Evolutionary conservation across 1,140 invertebrate species (phyloP).

Genomic region (Drosophila dunni): DNA sequence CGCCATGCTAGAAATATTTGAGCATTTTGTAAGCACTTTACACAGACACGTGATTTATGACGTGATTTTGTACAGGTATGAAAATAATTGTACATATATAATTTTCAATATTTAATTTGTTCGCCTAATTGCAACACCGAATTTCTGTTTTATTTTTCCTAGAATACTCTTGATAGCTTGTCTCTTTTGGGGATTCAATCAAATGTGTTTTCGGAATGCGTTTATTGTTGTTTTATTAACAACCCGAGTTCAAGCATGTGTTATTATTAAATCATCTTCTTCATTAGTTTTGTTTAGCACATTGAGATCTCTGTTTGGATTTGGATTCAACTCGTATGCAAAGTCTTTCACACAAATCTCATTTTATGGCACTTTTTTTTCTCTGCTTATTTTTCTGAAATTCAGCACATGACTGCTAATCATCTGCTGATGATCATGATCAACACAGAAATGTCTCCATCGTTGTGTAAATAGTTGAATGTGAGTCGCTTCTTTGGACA

Average conservation of each 20-base stretch:
- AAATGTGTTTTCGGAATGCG: background rate
- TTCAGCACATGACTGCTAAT: conserved; percentile 47
- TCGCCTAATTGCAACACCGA: too few species aligned
- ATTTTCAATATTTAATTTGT: background rate
- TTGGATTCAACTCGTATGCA: background rate
- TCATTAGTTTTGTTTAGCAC: conserved; percentile 50
- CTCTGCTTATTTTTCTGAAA: background rate
- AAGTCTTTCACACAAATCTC: conserved; percentile 32
- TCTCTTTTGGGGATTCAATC: background rate
- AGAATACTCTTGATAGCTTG: background rate
- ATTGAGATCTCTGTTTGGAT: conserved; percentile 6
- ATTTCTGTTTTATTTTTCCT: background rate
- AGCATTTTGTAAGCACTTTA: background rate
- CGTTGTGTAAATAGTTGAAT: conserved; percentile 6
- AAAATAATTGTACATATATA: background rate
- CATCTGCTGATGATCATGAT: conserved; percentile 3
- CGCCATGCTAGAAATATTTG: conserved; percentile 13
- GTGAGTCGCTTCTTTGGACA: background rate
- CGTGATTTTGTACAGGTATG: background rate
- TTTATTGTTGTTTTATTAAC: conserved; percentile 10
- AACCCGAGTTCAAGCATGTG: conserved; percentile 6
- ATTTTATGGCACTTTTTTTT: conserved; percentile 35
- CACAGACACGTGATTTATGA: background rate
- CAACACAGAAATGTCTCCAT: conserved; percentile 20
- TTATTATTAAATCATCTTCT: conserved; percentile 12